Conservation (phyloP, 2,797 vertebrate species). For the Fistularia tabacaria region DNA sequence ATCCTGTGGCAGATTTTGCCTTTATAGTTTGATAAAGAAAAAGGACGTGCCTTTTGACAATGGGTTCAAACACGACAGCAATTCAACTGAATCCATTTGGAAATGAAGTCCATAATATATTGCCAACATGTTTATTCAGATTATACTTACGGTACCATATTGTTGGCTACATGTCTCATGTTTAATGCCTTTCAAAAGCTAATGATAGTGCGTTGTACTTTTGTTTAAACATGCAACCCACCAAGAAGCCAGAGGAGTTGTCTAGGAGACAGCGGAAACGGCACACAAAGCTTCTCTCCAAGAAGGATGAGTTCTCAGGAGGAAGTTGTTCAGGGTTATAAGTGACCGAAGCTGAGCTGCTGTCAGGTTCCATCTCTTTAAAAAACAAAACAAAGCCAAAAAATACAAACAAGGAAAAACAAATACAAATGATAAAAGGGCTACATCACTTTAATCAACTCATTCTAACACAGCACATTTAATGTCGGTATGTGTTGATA, state of each 20-base stretch:
- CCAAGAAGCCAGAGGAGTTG: conserved; percentile 84
- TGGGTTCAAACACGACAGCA: no score
- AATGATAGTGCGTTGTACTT: no score
- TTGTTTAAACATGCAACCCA: conserved; percentile 33
- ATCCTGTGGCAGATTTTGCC: no score
- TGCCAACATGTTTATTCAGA: no score
- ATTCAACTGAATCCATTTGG: no score
- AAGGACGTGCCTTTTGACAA: no score
- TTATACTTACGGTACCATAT: no score
- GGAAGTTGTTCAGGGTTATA: conserved; percentile 62
- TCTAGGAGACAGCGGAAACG: conserved; percentile 83
- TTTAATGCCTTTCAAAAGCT: neutral
- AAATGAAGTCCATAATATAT: no score
- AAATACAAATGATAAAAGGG: neutral
- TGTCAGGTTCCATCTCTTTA: conserved; percentile 58
- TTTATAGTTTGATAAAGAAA: no score
- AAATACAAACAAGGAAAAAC: neutral
- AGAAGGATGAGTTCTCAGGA: conserved; percentile 66
- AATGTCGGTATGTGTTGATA: no score
- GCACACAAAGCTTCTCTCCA: conserved; percentile 82
- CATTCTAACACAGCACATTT: neutral
- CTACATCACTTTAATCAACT: neutral
- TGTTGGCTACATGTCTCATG: neutral
- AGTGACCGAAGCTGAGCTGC: conserved; percentile 40
- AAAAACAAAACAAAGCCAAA: no score